These are phyloP conservation scores for Campoletis raptor DNA, from an alignment of 2,888 invertebrate species.

Conservation along the genomic window DNA sequence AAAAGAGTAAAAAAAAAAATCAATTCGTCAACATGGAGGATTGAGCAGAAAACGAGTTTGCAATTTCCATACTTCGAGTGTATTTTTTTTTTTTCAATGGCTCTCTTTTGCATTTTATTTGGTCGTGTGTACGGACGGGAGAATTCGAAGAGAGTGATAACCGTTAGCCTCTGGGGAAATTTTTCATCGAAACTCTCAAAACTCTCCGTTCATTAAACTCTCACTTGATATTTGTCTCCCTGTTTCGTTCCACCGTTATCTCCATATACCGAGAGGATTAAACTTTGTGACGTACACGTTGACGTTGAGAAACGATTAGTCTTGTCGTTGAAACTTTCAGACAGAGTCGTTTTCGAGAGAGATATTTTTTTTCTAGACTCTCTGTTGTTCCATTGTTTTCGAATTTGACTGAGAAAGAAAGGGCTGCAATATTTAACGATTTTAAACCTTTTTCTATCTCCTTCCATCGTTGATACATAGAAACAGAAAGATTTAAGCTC, in stretches of 20 bases:
- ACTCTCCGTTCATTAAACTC: conserved; percentile 49
- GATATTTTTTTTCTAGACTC: background rate
- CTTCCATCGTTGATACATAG: background rate
- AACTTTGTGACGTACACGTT: conserved; percentile 30
- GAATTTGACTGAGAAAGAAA: conserved; percentile 2
- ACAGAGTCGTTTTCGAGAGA: conserved; percentile 25
- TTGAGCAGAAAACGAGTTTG: background rate
- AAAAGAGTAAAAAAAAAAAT: background rate
- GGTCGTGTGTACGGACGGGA: background rate
- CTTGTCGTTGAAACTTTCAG: conserved; percentile 23
- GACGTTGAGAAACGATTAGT: conserved; percentile 54
- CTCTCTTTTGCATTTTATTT: conserved; percentile 12
- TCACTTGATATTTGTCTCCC: conserved; percentile 5
- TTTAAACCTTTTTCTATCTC: conserved; percentile 21
- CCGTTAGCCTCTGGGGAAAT: conserved; percentile 23
- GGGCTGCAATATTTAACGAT: conserved; percentile 17
- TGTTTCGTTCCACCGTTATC: conserved; percentile 41
- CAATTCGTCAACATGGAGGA: background rate
- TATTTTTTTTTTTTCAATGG: conserved; percentile 8
- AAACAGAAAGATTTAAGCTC: conserved; percentile 49
- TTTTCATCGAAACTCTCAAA: conserved; percentile 34
- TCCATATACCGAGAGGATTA: conserved; percentile 43
- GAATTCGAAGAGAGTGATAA: conserved; percentile 45
- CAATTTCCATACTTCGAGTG: conserved; percentile 18
- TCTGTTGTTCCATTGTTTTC: conserved; percentile 15